Base-by-base conservation (phyloP, 2,888 invertebrate genomes). In the Marronus borbonicus region DNA sequence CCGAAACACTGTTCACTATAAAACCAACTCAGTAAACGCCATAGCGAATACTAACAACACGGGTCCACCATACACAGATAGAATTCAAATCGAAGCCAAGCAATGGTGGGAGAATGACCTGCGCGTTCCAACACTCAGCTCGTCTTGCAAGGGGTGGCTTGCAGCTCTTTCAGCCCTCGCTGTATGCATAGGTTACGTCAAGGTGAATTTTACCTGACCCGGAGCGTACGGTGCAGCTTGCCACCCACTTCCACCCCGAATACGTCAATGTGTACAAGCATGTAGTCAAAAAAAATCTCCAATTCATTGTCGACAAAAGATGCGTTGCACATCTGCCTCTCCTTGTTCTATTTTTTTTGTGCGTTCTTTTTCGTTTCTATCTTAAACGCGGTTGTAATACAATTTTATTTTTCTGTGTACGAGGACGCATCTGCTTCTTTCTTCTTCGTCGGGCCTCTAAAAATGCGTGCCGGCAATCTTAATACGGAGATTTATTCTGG, bases 221-320 rank as follows among this genome's bases (percentile, higher is more conserved):
- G 81, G 78, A 81, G 82, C 80, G 81, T 80, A 80, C 80, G 81
- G 82, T 84, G 83, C 85, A 85, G 83, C 85, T 83, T 84, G 84
- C 85, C 85, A 85, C 85, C 85, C 85, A 84, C 85, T 82, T 82
- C 81, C 82, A 77, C 81, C 82, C 78, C 65, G 79, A 65, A 62
- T 58, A 58, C 39, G 76, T 4, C 24, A 24, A 44, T 44, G 17
- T 65, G 50, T 50, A 65, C 50, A 76, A 10, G 55, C 72, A 44
- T 44, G 44, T 44, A 44, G 2, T 44, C 1, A 44, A 44, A 55
- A 66, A 76, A 76, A 76, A 55, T 76, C 64, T 76, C 68, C 39
- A 60, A 68, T 66, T 68, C 68, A 62, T n/a, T 74, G 55, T 55
- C 58, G 55, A 76, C 76, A 68, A 76, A 76, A 76, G 76, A 76